phyloP scores from a whole-genome alignment of 2,113 vertebrate species.

The Nannobrachium achirus region DNA sequence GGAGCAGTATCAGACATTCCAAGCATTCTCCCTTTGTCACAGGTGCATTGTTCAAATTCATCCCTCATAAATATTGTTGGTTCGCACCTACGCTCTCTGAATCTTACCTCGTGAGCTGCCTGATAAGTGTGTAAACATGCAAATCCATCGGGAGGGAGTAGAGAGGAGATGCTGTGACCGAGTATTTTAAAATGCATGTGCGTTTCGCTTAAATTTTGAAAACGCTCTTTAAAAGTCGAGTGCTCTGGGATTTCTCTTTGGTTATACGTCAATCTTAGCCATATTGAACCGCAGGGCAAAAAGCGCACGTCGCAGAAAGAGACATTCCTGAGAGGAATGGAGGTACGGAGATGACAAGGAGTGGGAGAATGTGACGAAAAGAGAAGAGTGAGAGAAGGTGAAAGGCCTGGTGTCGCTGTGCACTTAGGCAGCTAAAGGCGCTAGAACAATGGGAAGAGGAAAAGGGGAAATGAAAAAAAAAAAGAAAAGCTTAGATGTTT shows the following conservation, averaged over 20 bases:
- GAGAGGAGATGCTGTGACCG: conserved; percentile 28
- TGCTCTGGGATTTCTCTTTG: conserved; percentile 47
- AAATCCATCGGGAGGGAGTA: conserved; percentile 51
- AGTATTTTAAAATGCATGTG: conserved; percentile 34
- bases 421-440: conserved; percentile 28
- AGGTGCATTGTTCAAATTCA: conserved; percentile 35
- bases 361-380: not conserved
- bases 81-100: conserved; percentile 25
- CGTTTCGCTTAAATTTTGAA: conserved; percentile 48
- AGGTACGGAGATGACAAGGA: conserved; percentile 13
- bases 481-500: conserved; percentile 44
- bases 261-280: conserved; percentile 59
- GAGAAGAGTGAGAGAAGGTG: not conserved
- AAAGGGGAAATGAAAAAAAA: conserved; percentile 16
- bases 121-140: conserved; percentile 45
- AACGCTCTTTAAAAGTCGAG: conserved; percentile 36
- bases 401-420: conserved; percentile 11
- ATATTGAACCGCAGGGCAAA: conserved; percentile 39
- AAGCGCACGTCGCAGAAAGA: conserved; percentile 30
- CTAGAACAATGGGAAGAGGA: not conserved
- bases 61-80: conserved; percentile 33
- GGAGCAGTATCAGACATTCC: conserved; percentile 19
- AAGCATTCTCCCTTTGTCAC: conserved; percentile 22
- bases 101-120: conserved; percentile 40
- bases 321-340: not conserved